phyloP scores from a whole-genome alignment of 2,888 invertebrate species.

The Gandaritis pyraliata region DNA sequence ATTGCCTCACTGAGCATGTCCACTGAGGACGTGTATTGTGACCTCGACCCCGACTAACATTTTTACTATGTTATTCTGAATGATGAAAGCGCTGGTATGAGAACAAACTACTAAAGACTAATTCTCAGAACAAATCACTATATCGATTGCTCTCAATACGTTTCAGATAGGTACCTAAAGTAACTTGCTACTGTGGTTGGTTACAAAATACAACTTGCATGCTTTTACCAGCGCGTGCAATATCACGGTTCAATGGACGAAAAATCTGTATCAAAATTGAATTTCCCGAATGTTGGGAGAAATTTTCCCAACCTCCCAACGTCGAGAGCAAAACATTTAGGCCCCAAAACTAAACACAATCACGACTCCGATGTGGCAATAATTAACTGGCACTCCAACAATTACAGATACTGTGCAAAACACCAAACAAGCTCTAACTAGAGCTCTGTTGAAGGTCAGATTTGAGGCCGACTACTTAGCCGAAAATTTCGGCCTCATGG shows the following conservation, averaged over 20 bases:
- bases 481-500: neutral
- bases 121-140: no score
- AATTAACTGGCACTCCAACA: constrained; percentile 37
- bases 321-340: constrained; percentile 24
- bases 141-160: no score
- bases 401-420: constrained; percentile 38
- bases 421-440: constrained; percentile 32
- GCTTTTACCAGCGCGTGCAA: constrained; percentile 1
- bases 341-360: constrained; percentile 33
- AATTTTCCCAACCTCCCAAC: constrained; percentile 17
- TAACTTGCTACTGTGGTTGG: neutral
- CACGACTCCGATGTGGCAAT: constrained; percentile 37
- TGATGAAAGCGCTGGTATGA: no score
- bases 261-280: constrained; percentile 21
- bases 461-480: constrained; percentile 2
- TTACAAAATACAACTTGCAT: neutral
- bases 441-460: constrained; percentile 2
- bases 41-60: no score
- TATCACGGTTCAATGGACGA: constrained; percentile 13
- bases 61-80: no score
- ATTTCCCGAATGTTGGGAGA: neutral
- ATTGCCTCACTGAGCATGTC: no score
- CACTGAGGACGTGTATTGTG: no score
- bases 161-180: no score
- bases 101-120: no score